These are phyloP conservation scores for Amphiprion percula DNA, from an alignment of 2,113 vertebrate species.

Conservation along the genomic window DNA sequence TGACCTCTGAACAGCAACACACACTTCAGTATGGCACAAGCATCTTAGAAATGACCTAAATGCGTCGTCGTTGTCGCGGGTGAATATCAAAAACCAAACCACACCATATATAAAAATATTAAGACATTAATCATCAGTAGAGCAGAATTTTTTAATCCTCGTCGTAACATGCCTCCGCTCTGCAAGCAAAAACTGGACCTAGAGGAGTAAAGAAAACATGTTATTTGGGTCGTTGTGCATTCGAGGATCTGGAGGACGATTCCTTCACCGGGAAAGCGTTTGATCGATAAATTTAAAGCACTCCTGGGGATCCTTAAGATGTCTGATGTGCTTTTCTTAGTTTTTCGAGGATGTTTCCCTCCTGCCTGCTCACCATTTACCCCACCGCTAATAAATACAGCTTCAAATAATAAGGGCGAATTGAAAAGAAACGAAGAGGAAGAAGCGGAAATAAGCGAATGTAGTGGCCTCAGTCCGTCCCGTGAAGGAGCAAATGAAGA, in stretches of 20 bases:
- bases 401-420: slow-evolving; percentile 64
- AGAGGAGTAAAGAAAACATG: no score
- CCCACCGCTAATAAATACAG: slow-evolving; percentile 77
- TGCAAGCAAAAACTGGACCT: slow-evolving; percentile 55
- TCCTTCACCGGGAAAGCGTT: slow-evolving; percentile 24
- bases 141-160: slow-evolving; percentile 46
- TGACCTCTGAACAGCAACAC: slow-evolving; percentile 69
- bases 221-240: slow-evolving; percentile 29
- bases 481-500: slow-evolving; percentile 37
- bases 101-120: slow-evolving; percentile 80
- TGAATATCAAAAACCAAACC: slow-evolving; percentile 73
- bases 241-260: slow-evolving; percentile 35
- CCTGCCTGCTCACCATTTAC: slow-evolving; percentile 45
- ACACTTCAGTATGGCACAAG: slow-evolving; percentile 83
- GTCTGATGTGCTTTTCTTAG: slow-evolving; percentile 70
- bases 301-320: slow-evolving; percentile 56
- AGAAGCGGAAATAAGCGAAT: slow-evolving; percentile 21
- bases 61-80: slow-evolving; percentile 39
- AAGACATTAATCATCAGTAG: slow-evolving; percentile 75
- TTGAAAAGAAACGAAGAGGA: background rate
- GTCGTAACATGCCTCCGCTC: slow-evolving; percentile 65
- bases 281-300: slow-evolving; percentile 26
- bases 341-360: slow-evolving; percentile 19
- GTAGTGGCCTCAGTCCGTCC: slow-evolving; percentile 52
- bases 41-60: slow-evolving; percentile 69